Evolutionary conservation across 2,797 vertebrate genomes (phyloP).

Genomic region (Otus scops): DNA sequence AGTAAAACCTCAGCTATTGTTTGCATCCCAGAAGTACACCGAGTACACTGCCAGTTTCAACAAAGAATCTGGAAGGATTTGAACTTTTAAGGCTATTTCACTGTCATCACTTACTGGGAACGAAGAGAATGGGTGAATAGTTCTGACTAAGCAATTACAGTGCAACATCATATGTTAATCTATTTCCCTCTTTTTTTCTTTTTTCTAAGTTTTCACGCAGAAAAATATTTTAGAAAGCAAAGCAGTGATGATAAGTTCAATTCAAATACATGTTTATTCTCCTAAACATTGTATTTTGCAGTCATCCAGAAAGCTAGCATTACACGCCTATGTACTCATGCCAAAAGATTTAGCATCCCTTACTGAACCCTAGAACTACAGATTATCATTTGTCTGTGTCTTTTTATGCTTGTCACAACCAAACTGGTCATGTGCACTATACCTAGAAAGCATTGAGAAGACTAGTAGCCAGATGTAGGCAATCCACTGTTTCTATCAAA

Average conservation of each 20-base stretch:
- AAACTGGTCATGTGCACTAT: neutral
- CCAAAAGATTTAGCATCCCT: neutral
- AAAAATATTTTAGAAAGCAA: neutral
- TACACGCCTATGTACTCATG: rapidly evolving
- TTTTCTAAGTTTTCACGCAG: neutral
- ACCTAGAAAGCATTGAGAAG: neutral
- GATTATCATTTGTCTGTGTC: neutral
- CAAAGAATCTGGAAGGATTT: neutral
- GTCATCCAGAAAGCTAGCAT: neutral
- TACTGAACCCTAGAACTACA: neutral
- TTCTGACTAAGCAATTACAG: neutral
- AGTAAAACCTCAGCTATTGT: neutral
- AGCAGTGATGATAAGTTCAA: neutral
- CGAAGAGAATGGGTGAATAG: neutral
- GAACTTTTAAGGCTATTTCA: neutral
- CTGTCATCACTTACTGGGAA: neutral
- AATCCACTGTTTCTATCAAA: neutral
- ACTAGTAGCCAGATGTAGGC: neutral
- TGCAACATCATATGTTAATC: neutral
- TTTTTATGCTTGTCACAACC: neutral
- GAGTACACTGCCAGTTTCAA: neutral
- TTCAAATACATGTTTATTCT: neutral
- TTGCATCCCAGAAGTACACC: neutral
- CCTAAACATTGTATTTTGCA: neutral
- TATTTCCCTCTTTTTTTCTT: neutral